Evolutionary conservation across 2,113 vertebrate species (phyloP).

Genomic region (Hippocampus guttulatus): DNA sequence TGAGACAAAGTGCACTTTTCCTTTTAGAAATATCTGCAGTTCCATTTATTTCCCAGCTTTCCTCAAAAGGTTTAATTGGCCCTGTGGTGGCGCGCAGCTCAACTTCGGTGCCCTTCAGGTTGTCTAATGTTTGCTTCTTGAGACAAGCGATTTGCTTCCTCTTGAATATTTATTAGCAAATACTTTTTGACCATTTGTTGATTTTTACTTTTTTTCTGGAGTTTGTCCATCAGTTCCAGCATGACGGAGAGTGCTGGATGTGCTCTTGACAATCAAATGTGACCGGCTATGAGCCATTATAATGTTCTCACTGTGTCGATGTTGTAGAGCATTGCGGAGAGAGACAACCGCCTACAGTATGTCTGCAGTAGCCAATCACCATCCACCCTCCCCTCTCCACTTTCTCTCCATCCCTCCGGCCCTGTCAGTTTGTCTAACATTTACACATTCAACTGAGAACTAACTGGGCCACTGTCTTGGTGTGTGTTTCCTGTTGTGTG

Average conservation of each 20-base stretch:
- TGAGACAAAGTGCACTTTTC: not conserved
- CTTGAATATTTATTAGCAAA: slow-evolving; percentile 45
- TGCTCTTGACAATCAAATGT: not conserved
- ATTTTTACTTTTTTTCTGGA: not conserved
- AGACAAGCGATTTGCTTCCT: slow-evolving; percentile 6
- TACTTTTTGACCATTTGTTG: slow-evolving; percentile 13
- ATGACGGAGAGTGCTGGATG: not conserved
- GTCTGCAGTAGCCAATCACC: slow-evolving; percentile 24
- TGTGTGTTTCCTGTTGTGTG: slow-evolving; percentile 3
- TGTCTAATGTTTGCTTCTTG: slow-evolving; percentile 2
- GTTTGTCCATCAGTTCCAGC: slow-evolving; percentile 7
- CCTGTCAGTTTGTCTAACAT: slow-evolving; percentile 37
- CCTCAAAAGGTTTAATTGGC: slow-evolving; percentile 22
- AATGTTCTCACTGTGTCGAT: slow-evolving; percentile 16
- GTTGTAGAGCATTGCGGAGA: slow-evolving; percentile 8
- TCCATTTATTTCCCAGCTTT: not conserved
- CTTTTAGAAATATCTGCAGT: not conserved
- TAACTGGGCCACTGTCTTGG: slow-evolving; percentile 25
- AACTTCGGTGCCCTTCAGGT: slow-evolving; percentile 1
- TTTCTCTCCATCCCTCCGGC: slow-evolving; percentile 10
- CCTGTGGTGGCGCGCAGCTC: not conserved
- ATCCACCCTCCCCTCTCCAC: slow-evolving; percentile 3
- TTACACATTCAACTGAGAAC: slow-evolving; percentile 15
- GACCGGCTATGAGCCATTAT: slow-evolving; percentile 2
- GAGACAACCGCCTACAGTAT: not conserved